Percentiles rank a stretch among this genome's conserved stretches.
These are phyloP conservation scores for Delichon dasypus DNA, from an alignment of 2,797 vertebrate genomes.

Conservation along the genomic window DNA sequence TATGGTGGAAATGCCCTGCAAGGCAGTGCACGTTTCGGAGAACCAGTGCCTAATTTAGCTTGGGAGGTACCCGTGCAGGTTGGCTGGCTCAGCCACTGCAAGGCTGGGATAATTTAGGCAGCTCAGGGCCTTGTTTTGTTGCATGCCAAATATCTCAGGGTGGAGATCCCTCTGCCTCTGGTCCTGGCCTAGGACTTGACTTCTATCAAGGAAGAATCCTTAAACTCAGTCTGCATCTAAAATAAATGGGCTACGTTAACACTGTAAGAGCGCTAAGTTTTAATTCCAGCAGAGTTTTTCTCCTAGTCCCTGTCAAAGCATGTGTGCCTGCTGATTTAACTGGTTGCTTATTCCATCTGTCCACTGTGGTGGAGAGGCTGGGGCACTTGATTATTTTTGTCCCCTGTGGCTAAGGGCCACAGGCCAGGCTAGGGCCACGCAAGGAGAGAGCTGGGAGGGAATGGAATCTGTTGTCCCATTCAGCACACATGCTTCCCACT, in stretches of 20 bases:
- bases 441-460: not conserved
- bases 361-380: not conserved
- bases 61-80: not conserved
- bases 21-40: rapidly evolving
- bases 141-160: not conserved
- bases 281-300: not conserved
- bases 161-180: not conserved
- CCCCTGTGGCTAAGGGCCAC: not conserved
- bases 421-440: not conserved
- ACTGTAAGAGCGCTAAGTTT: not conserved
- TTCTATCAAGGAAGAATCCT: not conserved
- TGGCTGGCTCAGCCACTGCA: not conserved
- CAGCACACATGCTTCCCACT: not conserved
- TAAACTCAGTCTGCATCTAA: not conserved
- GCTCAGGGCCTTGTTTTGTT: not conserved
- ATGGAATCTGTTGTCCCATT: not conserved
- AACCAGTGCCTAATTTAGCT: not conserved
- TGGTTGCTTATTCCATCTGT: not conserved
- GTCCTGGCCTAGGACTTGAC: not conserved
- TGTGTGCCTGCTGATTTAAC: not conserved
- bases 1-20: not conserved
- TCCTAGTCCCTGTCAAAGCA: not conserved
- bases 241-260: not conserved
- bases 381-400: not conserved
- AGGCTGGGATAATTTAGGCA: not conserved